Percentiles rank a stretch among this genome's conserved stretches.
Evolutionary conservation across 1,140 invertebrate genomes (phyloP).

Genomic region (Bombus waltoni): DNA sequence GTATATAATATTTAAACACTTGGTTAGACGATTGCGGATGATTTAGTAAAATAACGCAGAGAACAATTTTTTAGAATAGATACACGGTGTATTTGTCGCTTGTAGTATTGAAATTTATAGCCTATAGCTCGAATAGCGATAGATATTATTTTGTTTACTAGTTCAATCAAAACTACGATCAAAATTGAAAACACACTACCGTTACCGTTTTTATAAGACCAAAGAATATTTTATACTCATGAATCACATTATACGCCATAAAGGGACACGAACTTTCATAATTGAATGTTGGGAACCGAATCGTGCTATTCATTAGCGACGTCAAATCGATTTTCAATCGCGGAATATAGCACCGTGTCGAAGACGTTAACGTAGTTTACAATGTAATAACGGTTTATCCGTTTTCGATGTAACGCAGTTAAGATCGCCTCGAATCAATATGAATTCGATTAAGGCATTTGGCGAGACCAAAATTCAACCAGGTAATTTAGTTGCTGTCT

Average conservation of each 20-base stretch:
- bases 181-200: background rate
- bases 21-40: background rate
- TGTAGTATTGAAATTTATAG: background rate
- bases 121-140: background rate
- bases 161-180: background rate
- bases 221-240: too few species aligned
- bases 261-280: background rate
- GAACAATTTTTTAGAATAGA: background rate
- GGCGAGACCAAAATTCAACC: conserved; percentile 23
- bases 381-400: conserved; percentile 19
- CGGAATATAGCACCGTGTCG: too few species aligned
- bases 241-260: background rate
- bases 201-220: background rate
- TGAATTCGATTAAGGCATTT: conserved; percentile 20
- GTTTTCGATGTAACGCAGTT: conserved; percentile 26
- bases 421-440: conserved; percentile 38
- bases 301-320: background rate
- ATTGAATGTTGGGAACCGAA: conserved; percentile 23
- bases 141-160: background rate
- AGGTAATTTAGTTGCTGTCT: conserved; percentile 9
- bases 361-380: conserved; percentile 16
- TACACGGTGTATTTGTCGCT: background rate
- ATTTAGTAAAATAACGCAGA: background rate
- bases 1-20: background rate
- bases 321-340: conserved; percentile 5